These are phyloP conservation scores for Notodonta ziczac DNA, from an alignment of 2,888 invertebrate species.

Conservation along the genomic window DNA sequence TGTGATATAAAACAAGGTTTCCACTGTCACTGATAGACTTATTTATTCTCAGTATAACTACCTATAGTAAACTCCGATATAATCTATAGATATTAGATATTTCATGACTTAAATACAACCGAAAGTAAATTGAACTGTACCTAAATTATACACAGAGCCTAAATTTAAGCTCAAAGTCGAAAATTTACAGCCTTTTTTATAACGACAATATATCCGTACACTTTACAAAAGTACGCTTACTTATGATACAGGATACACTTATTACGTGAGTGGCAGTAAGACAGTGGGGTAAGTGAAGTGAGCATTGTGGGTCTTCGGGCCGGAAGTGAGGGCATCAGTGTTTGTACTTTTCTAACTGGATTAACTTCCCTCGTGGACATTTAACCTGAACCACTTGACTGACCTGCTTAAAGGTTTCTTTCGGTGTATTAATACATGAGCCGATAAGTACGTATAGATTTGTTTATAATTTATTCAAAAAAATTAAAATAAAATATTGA, in stretches of 20 bases:
- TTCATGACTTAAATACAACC: too few relatives aligned
- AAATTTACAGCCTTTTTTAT: neutral
- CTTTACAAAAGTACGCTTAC: conserved; percentile 15
- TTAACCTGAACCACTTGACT: conserved; percentile 79
- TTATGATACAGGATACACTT: conserved; percentile 41
- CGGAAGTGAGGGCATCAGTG: conserved; percentile 79
- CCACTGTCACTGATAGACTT: conserved; percentile 2
- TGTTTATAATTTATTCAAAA: conserved; percentile 19
- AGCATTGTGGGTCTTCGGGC: conserved; percentile 76
- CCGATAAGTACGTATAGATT: conserved; percentile 48
- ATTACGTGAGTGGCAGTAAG: conserved; percentile 73
- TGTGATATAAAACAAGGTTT: conserved; percentile 13
- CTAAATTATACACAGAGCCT: too few relatives aligned
- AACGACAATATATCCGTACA: neutral
- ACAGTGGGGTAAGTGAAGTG: conserved; percentile 76
- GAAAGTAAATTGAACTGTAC: too few relatives aligned
- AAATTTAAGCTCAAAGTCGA: too few relatives aligned
- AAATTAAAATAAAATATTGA: too few relatives aligned
- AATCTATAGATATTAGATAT: too few relatives aligned
- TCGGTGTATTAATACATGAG: conserved; percentile 60
- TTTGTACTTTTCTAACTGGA: conserved; percentile 83
- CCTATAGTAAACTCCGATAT: too few relatives aligned
- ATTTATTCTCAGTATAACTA: too few relatives aligned
- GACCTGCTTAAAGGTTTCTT: conserved; percentile 81
- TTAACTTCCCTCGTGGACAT: conserved; percentile 69